These are phyloP conservation scores for Galeopterus variegatus DNA, from an alignment of 2,113 vertebrate species.

Conservation along the genomic window DNA sequence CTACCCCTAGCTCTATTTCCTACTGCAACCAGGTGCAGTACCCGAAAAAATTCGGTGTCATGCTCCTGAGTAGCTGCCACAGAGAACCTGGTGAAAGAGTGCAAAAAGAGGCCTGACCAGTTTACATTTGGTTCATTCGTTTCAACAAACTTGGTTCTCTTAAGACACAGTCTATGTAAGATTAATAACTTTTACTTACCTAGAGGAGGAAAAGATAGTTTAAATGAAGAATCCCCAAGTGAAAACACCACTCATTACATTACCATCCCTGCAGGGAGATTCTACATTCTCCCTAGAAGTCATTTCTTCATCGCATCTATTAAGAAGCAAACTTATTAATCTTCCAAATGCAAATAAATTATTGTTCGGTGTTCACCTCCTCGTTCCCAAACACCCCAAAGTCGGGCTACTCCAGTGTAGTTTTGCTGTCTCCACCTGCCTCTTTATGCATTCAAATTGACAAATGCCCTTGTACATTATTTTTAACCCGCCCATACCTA, in stretches of 20 bases:
- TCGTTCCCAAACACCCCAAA: conserved; percentile 76
- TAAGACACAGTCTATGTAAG: background rate
- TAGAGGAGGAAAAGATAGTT: background rate
- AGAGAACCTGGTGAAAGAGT: background rate
- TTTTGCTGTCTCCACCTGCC: conserved; percentile 81
- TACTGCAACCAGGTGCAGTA: background rate
- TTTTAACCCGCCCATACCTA: conserved; percentile 89
- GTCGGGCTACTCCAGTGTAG: conserved; percentile 74
- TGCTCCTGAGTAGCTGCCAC: background rate
- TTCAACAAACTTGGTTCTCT: conserved; percentile 15
- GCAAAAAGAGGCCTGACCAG: background rate
- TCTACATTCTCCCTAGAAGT: conserved; percentile 41
- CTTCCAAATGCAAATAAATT: conserved; percentile 77
- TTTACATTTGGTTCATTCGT: background rate
- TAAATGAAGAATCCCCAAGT: background rate
- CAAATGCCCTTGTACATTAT: conserved; percentile 90
- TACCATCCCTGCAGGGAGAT: background rate
- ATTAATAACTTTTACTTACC: background rate
- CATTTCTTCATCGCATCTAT: conserved; percentile 72
- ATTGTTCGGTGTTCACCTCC: conserved; percentile 62
- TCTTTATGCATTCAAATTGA: conserved; percentile 90
- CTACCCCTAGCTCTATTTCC: accelerated
- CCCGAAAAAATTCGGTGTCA: background rate
- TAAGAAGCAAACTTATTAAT: conserved; percentile 81
- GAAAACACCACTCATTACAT: background rate